These are phyloP conservation scores for Monodelphis domestica DNA, from an alignment of 2,797 vertebrate genomes.

Conservation along the genomic window DNA sequence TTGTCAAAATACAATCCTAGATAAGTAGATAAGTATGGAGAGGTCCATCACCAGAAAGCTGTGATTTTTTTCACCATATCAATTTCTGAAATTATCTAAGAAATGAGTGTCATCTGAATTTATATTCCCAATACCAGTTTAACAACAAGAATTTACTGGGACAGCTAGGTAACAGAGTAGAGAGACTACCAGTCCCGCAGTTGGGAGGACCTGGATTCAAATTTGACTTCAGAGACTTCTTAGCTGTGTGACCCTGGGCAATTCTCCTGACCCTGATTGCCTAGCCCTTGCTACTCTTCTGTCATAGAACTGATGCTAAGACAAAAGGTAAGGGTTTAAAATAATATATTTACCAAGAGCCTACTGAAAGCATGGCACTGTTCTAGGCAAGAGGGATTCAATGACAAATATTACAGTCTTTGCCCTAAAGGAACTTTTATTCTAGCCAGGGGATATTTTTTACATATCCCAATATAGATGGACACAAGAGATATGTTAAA, in stretches of 20 bases:
- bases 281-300: too few relatives aligned
- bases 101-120: neutral
- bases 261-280: too few relatives aligned
- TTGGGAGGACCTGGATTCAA: too few relatives aligned
- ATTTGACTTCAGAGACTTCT: too few relatives aligned
- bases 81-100: neutral
- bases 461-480: neutral
- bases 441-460: neutral
- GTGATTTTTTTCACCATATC: neutral
- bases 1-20: neutral
- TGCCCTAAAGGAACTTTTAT: neutral
- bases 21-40: neutral
- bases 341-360: neutral
- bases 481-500: neutral
- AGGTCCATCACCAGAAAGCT: neutral
- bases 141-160: neutral
- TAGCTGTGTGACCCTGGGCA: too few relatives aligned
- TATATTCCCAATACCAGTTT: neutral
- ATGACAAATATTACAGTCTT: neutral
- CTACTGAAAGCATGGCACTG: neutral
- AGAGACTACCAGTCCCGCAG: too few relatives aligned
- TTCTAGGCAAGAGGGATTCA: neutral
- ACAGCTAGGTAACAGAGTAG: too few relatives aligned
- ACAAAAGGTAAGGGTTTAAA: too few relatives aligned
- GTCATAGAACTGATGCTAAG: too few relatives aligned